Evolutionary conservation across 2,888 invertebrate genomes (phyloP), one percentile per base, ranked within the genome.

Genomic region (Meandrusa payeni): DNA sequence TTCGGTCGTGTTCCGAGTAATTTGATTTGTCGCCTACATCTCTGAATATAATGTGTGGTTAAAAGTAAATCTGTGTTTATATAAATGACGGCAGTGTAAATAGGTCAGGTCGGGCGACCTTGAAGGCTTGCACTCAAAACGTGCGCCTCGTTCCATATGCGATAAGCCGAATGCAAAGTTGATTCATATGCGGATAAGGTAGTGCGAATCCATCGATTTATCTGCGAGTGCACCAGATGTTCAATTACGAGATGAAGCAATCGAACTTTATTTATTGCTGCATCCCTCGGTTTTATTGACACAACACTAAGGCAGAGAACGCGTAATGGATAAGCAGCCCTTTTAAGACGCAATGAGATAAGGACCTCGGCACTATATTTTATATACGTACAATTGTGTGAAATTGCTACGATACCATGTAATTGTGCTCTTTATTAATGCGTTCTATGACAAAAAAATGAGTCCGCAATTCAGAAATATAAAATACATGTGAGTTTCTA

Each of bases 31-130:
- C n/a, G n/a, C n/a, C n/a, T n/a, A n/a, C n/a, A n/a, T n/a, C n/a
- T n/a, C n/a, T n/a, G n/a, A n/a, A n/a, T n/a, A n/a, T n/a, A n/a
- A n/a, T n/a, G n/a, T n/a, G n/a, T n/a, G n/a, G n/a, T n/a, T n/a
- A n/a, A n/a, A n/a, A n/a, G n/a, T n/a, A n/a, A n/a, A n/a, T n/a
- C n/a, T n/a, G 31, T 28, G 10, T 28, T 41, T 36, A 17, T 5
- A 15, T 24, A 19, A 7, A 17, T 24, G 29, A 17, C 29, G 29
- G 17, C 28, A 11, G 24, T 13, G 26, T 7, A 36, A 37, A 43
- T 43, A 27, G 43, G 43, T 43, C 43, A 43, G 10, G 37, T 31
- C 43, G 11, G 22, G 26, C 43, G 43, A 38, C 43, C 43, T 43
- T 43, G 37, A 23, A 26, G 15, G 31, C 26, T 20, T 43, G 38